Conservation (phyloP, 2,888 invertebrate species). For the Dichetophora obliterata region DNA sequence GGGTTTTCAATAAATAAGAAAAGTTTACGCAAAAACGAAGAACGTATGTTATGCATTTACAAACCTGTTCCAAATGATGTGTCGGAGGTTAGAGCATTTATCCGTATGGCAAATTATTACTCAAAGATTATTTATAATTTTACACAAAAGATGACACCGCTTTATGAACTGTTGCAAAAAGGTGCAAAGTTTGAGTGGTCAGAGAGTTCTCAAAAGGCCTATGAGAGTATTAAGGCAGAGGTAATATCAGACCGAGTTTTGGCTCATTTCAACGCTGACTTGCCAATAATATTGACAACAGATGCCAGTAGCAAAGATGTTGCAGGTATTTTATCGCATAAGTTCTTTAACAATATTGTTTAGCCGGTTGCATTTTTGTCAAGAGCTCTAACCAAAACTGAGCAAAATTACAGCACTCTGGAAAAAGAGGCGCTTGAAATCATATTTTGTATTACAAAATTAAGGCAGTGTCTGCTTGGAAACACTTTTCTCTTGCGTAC, state of each 20-base stretch:
- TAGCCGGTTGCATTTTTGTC: conserved; percentile 48
- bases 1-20: conserved; percentile 36
- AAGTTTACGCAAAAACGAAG: conserved; percentile 38
- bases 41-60: conserved; percentile 19
- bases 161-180: conserved; percentile 46
- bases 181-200: conserved; percentile 53
- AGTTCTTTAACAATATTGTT: conserved; percentile 26
- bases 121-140: conserved; percentile 46
- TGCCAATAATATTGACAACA: conserved; percentile 49
- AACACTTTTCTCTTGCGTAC: conserved; percentile 42
- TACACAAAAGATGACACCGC: conserved; percentile 38
- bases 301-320: conserved; percentile 49
- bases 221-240: conserved; percentile 54
- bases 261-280: conserved; percentile 47
- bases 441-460: conserved; percentile 44
- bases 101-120: conserved; percentile 40
- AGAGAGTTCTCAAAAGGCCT: conserved; percentile 50
- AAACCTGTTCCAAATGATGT: conserved; percentile 38
- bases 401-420: conserved; percentile 46
- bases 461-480: conserved; percentile 44
- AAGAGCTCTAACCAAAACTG: conserved; percentile 42
- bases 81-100: conserved; percentile 33
- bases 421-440: conserved; percentile 44
- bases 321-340: conserved; percentile 47
- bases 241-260: conserved; percentile 40